A percentile compares a stretch with the other conserved stretches of the same genome.
Conservation (phyloP, 2,797 vertebrate genomes). For the Loris lydekkerianus region DNA sequence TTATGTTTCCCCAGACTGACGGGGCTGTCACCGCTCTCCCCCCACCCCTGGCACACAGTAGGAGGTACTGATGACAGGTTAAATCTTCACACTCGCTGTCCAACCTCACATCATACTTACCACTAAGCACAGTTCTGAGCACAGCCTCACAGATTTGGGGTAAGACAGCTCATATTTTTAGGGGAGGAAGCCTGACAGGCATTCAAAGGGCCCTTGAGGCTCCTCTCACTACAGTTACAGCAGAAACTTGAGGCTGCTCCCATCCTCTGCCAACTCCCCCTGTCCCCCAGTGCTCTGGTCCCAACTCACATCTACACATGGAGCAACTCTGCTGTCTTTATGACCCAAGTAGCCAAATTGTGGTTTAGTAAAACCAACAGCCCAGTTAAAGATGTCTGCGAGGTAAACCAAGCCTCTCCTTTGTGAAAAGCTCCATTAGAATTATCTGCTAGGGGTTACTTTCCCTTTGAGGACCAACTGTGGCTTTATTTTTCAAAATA, state of each 20-base stretch:
- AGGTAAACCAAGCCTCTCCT: background rate
- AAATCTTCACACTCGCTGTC: background rate
- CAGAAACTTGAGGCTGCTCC: background rate
- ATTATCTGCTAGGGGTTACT: background rate
- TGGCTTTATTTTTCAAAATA: background rate
- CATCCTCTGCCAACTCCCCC: background rate
- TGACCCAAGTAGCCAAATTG: background rate
- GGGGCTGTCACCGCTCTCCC: background rate
- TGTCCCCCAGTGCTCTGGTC: background rate
- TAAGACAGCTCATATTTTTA: background rate
- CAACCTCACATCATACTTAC: background rate
- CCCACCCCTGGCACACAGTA: background rate
- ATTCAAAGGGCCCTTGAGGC: background rate
- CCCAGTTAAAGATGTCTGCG: fast-evolving
- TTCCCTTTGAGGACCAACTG: background rate
- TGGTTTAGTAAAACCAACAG: background rate
- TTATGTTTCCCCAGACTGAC: no score
- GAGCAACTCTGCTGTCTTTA: background rate
- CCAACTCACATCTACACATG: background rate
- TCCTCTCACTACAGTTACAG: background rate
- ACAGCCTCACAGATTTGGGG: background rate
- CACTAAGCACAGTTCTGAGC: background rate
- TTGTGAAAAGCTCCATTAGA: background rate
- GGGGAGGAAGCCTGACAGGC: background rate
- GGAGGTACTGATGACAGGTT: background rate